Conservation (phyloP, 2,797 vertebrate genomes). For the Orientallactaga sibirica region DNA sequence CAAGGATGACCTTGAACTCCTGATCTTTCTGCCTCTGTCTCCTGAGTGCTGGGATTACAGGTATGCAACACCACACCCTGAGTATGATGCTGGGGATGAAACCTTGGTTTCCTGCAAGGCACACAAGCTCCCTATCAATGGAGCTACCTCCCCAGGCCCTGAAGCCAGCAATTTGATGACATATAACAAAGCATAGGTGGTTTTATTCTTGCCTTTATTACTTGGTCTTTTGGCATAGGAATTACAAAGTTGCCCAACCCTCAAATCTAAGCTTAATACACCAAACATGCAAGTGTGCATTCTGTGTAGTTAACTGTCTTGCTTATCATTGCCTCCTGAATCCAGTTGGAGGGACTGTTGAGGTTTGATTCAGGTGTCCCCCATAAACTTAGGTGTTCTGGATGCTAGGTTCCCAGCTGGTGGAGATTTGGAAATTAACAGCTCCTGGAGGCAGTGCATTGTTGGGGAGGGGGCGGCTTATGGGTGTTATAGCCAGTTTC, state of each 20-base stretch:
- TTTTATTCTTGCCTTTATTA: not conserved
- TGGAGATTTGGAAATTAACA: too few relatives aligned
- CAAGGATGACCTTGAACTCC: too few relatives aligned
- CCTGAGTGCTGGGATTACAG: too few relatives aligned
- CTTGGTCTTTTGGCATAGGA: not conserved
- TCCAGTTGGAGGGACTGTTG: accelerated
- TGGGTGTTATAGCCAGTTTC: too few relatives aligned
- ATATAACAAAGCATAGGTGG: not conserved
- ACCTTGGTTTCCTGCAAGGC: not conserved
- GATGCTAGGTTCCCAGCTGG: too few relatives aligned
- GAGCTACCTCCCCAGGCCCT: not conserved
- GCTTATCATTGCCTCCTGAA: not conserved
- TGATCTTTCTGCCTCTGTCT: too few relatives aligned
- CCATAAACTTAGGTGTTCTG: too few relatives aligned
- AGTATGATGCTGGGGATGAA: not conserved
- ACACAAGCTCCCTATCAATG: not conserved
- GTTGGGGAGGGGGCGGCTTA: too few relatives aligned
- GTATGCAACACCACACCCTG: not conserved
- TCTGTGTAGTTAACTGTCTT: not conserved
- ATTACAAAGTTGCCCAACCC: not conserved
- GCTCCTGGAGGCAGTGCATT: too few relatives aligned
- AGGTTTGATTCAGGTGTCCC: too few relatives aligned
- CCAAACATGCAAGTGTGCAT: not conserved
- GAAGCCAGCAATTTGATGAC: not conserved
- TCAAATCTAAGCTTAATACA: not conserved